These are phyloP conservation scores for Deroplatys truncata DNA, from an alignment of 2,888 invertebrate genomes.

Conservation along the genomic window DNA sequence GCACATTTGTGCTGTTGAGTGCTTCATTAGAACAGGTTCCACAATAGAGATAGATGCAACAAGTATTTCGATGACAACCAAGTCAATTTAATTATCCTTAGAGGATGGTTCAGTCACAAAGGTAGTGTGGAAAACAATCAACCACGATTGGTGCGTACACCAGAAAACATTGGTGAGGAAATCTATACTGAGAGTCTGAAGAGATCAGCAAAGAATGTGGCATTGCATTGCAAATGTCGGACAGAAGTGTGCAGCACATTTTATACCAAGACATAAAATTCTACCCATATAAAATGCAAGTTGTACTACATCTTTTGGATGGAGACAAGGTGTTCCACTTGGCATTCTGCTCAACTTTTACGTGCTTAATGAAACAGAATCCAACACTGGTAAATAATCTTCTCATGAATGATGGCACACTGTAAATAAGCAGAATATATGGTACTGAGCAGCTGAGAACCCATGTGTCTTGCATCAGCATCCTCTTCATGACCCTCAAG, in stretches of 20 bases:
- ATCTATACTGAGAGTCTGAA: not conserved
- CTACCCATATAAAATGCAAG: not conserved
- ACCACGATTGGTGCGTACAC: not conserved
- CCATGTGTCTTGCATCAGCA: too few relatives aligned
- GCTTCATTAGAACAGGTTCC: not conserved
- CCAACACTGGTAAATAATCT: too few relatives aligned
- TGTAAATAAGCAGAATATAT: too few relatives aligned
- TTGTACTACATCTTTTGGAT: not conserved
- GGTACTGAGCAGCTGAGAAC: too few relatives aligned
- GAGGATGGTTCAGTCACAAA: not conserved
- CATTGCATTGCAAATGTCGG: not conserved
- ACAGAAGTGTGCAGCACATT: slow-evolving; percentile 42
- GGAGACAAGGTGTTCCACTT: not conserved
- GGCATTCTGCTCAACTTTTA: too few relatives aligned
- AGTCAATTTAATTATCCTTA: not conserved
- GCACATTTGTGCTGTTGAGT: not conserved
- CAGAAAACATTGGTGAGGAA: not conserved
- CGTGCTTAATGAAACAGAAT: too few relatives aligned
- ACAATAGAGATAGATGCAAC: not conserved
- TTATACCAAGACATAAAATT: not conserved
- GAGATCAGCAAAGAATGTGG: not conserved
- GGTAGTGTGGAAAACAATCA: not conserved
- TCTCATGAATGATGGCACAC: too few relatives aligned
- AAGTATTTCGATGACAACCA: too few relatives aligned
- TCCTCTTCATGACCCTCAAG: too few relatives aligned